Conservation (phyloP, 2,797 vertebrate species). For the Notoglanidium macrostoma region DNA sequence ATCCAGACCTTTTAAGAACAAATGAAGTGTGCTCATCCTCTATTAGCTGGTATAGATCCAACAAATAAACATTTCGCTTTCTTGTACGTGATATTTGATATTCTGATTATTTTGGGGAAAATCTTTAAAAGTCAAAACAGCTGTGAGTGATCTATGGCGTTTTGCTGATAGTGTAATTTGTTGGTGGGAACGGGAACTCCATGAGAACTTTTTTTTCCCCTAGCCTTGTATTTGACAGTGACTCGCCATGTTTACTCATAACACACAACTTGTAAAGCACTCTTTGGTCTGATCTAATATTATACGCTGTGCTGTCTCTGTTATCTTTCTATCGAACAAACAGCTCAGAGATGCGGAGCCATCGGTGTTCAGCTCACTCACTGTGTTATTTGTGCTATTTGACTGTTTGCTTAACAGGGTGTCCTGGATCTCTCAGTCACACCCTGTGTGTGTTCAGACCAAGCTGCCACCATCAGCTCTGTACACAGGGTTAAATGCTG, state of each 20-base stretch:
- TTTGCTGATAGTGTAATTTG: slow-evolving; percentile 29
- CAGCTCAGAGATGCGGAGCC: slow-evolving; percentile 48
- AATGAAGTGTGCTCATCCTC: not conserved
- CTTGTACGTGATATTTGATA: not conserved
- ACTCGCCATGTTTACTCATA: slow-evolving; percentile 36
- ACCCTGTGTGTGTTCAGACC: slow-evolving; percentile 48
- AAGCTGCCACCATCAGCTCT: slow-evolving; percentile 68
- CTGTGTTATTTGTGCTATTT: slow-evolving; percentile 35
- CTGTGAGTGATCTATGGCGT: slow-evolving; percentile 31
- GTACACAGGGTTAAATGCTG: slow-evolving; percentile 70
- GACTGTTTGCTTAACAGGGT: slow-evolving; percentile 55
- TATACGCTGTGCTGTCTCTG: slow-evolving; percentile 43
- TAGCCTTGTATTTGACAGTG: slow-evolving; percentile 23
- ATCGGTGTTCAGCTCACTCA: slow-evolving; percentile 3
- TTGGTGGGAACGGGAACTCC: slow-evolving; percentile 17
- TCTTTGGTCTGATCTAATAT: slow-evolving; percentile 22
- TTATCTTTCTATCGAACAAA: slow-evolving; percentile 42
- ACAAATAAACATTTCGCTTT: not conserved
- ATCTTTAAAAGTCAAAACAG: slow-evolving; percentile 34
- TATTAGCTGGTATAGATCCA: not conserved
- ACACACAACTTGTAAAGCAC: slow-evolving; percentile 20
- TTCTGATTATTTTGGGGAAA: not conserved
- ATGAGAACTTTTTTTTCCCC: not conserved
- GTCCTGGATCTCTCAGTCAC: slow-evolving; percentile 60
- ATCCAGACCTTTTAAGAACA: not conserved